Evolutionary conservation across 2,888 invertebrate species (phyloP), one percentile per base, ranked within the genome.

Genomic region (Hedychridium roseum): DNA sequence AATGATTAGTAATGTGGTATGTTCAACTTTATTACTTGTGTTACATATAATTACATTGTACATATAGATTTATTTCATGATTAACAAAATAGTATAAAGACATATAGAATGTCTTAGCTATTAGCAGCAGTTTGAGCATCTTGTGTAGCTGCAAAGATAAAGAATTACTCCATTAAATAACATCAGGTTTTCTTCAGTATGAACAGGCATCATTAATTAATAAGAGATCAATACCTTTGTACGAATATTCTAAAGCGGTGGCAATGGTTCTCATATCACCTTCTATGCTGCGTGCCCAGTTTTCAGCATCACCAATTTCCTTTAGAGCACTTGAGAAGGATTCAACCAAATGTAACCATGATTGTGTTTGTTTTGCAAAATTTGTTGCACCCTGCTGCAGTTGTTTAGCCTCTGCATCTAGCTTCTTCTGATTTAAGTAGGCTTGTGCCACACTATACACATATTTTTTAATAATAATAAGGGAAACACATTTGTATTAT

Each of bases 241-340:
- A 97, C 6, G 96, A 96, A 78, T 91, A 88, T 81, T 97, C 97
- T 54, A 99, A 83, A 14, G 97, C 94, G 62, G 90, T 90, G 4
- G 93, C 90, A 57, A 99, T 90, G 1, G 92, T 89, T 73, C 91
- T 88, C 89, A 98, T 94, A 77, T 99, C 99, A 51, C 88, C 89
- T 80, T 99, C 98, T 67, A 99, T 98, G 60, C 93, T 95, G 59
- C 91, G 87, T 0, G 98, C 94, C 98, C 98, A 99, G 78, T 97
- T 98, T 77, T 98, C 97, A 1, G 97, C 97, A 82, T 99, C 98
- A 1, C 99, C 99, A 43, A 99, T 88, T 82, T 99, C 98, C 84
- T 97, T 92, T 1, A 94, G 81, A 0, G 92, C 89, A 71, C 91
- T 88, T 66, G 92, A 92, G 70, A 94, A 93, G 53, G 88, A 89